Conservation (phyloP, 2,797 vertebrate genomes). For the Phrynocephalus guinanensis region DNA sequence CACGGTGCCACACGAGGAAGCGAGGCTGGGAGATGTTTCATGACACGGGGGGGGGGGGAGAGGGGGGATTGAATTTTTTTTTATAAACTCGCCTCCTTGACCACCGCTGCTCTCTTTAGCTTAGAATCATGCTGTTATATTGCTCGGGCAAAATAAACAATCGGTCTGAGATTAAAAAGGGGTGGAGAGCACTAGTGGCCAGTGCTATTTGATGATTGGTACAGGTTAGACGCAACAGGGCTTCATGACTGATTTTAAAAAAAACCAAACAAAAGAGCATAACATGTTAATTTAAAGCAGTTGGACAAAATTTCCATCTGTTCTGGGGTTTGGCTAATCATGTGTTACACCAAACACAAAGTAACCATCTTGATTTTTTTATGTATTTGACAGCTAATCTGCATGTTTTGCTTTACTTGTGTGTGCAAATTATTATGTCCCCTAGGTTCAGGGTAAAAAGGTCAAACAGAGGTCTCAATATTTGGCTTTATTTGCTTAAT, state of each 20-base stretch:
- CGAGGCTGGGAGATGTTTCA: neutral
- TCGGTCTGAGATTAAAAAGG: neutral
- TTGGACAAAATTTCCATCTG: neutral
- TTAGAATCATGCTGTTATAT: neutral
- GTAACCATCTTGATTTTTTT: neutral
- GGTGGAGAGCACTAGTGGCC: neutral
- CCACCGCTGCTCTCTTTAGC: neutral
- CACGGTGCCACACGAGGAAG: neutral
- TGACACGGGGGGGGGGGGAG: neutral
- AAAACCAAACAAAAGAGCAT: neutral
- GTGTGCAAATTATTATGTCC: neutral
- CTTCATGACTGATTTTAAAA: neutral
- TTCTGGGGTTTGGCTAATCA: neutral
- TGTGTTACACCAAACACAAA: neutral
- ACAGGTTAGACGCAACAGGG: neutral
- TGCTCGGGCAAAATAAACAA: neutral
- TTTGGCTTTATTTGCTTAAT: slow-evolving; percentile 2
- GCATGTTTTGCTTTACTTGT: neutral
- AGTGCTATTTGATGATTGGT: neutral
- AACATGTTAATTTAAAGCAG: neutral
- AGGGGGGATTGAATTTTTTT: too few species aligned
- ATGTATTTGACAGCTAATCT: slow-evolving; percentile 21
- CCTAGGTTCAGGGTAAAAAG: slow-evolving; percentile 10
- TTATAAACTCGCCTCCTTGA: neutral
- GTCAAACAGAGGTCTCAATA: slow-evolving; percentile 7